Base-by-base conservation (phyloP, 2,888 invertebrate genomes). In the Alsophila aescularia region DNA sequence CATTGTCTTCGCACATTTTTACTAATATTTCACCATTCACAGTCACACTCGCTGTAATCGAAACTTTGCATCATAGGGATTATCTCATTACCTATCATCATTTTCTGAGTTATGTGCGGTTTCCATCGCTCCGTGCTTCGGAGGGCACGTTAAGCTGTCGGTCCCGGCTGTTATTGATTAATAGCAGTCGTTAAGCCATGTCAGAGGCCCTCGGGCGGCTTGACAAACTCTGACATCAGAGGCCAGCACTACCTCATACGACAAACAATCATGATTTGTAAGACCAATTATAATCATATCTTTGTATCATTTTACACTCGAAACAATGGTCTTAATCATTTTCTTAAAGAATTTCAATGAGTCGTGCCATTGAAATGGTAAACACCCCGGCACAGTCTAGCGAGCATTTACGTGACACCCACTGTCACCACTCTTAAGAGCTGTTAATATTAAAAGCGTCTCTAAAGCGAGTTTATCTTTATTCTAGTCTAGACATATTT, bases 1-100 rank as follows among this genome's bases (percentile, higher is more conserved):
- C 83, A 88, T 90, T 89, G 90, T 90, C 83, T 79, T 81, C 81
- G 70, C 67, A 68, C 27, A 79, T 81, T 83, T 85, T 83, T 80
- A 52, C 52, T 67, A 69, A 79, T 79, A 79, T 76, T 79, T 76
- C 73, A 68, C 72, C 72, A 60, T 58, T 21, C 29, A 18, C 5
- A 10, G 0, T 14, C 10, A 8, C 8, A 14, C 10, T 44, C 14
- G 6, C n/a, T 14, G 21, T 32, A 34, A 31, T 39, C 37, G 21
- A 31, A 21, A 8, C 24, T 43, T 47, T 24, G 24, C 37, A 29
- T 48, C 18, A 43, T 35, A 13, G n/a, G 31, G 43, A 44, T 52
- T 52, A 57, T 48, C 40, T 57, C 52, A 52, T 57, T 44, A 57
- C 18, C 27, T 9, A 45, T 13, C 4, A 39, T 45, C 41, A 43